These are phyloP conservation scores for Enoplosus armatus DNA, from an alignment of 2,797 vertebrate species.

Conservation along the genomic window DNA sequence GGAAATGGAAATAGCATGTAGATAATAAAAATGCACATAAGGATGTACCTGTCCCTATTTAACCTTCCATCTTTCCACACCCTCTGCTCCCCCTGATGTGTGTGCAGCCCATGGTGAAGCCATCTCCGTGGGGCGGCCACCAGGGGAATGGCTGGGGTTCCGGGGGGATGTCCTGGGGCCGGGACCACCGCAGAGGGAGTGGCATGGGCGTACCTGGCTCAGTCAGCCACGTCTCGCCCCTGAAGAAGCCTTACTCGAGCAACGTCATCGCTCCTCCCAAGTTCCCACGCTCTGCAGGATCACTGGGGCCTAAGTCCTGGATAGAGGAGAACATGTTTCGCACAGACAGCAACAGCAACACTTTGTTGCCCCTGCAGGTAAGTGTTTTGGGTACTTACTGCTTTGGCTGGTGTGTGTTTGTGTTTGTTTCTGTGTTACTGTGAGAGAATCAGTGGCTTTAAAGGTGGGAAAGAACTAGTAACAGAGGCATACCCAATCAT, in stretches of 20 bases:
- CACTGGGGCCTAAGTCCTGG: conserved; percentile 95
- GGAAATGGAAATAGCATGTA: background rate
- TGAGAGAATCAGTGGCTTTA: conserved; percentile 30
- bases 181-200: conserved; percentile 93
- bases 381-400: conserved; percentile 51
- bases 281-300: conserved; percentile 93
- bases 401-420: background rate
- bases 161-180: conserved; percentile 95
- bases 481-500: conserved; percentile 12
- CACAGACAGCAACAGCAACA: conserved; percentile 98
- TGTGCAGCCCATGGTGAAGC: conserved; percentile 94
- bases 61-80: background rate
- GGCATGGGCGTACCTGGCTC: conserved; percentile 93
- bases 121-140: conserved; percentile 95
- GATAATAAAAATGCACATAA: background rate
- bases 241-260: conserved; percentile 98
- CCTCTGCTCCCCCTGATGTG: background rate
- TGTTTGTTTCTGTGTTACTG: conserved; percentile 25
- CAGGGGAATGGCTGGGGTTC: conserved; percentile 96
- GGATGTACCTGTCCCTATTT: background rate
- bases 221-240: conserved; percentile 93
- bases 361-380: conserved; percentile 97
- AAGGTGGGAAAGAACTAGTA: conserved; percentile 33
- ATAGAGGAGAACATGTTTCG: conserved; percentile 97
- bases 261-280: conserved; percentile 98